Base-by-base conservation (phyloP, 2,797 vertebrate species). In the Paedocypris micromegethes region DNA sequence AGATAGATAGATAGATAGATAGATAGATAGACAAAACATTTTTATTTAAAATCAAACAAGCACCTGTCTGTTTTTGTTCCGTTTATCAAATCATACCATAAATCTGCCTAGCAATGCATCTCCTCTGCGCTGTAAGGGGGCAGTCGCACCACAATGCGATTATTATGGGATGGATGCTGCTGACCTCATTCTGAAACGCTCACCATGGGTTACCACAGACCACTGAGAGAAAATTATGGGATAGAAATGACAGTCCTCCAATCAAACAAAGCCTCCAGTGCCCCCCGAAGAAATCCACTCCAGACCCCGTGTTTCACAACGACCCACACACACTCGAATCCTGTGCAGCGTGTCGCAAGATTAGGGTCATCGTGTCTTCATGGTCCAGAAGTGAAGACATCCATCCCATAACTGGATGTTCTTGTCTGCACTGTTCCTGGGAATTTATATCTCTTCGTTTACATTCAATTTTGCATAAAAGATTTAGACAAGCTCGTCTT, bases 161-260 rank as follows among this genome's bases (percentile, higher is more conserved):
- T 74, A 70, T 70, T 75, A 55, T 63, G 54, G 79, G 77, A 77
- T 77, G 78, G 79, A 75, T 70, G 23, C 23, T 78, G 78, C 64
- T 78, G 85, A 83, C 85, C 85, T 86, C 72, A 62, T 81, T 84
- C 75, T 77, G 68, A 72, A 72, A 77, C 45, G 76, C 73, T 69
- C 68, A 75, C 82, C 75, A 74, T 70, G 64, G 74, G 72, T 74
- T 64, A 79, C 68, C 77, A 67, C 64, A 58, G 80, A 83, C 75
- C 65, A 64, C 56, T 52, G 47, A 73, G 74, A 77, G 80, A 78
- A 84, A 81, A 83, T 79, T 73, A 79, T 79, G 75, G 82, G 75
- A 80, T 65, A 57, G 70, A 79, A 77, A 79, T 74, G 58, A 83
- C 79, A 84, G 78, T 66, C 78, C 80, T 74, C 64, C 53, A 55